Conservation (phyloP, 2,797 vertebrate species). For the Dermochelys coriacea region DNA sequence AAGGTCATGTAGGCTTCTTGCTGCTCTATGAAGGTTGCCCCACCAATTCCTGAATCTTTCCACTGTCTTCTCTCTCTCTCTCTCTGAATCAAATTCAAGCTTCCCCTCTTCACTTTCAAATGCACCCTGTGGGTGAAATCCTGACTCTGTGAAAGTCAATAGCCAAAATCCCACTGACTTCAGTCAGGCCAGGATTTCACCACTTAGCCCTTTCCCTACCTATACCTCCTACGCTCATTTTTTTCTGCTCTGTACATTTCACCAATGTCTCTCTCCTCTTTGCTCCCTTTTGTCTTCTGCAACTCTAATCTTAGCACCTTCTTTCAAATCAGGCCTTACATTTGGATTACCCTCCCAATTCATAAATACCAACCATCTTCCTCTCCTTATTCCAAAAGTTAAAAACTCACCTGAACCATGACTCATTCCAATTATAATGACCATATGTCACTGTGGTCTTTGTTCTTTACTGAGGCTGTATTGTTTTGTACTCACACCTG, state of each 20-base stretch:
- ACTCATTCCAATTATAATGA: background rate
- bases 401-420: background rate
- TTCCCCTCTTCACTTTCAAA: background rate
- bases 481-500: background rate
- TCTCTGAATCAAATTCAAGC: background rate
- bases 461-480: background rate
- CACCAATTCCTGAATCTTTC: background rate
- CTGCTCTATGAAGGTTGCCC: background rate
- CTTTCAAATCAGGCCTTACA: background rate
- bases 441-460: background rate
- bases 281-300: background rate
- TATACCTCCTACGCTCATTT: background rate
- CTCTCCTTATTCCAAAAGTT: background rate
- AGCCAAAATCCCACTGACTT: background rate
- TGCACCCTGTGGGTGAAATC: background rate
- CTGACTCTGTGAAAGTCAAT: background rate
- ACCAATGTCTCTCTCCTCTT: background rate
- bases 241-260: background rate
- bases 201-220: background rate
- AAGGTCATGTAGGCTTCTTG: background rate
- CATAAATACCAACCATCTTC: background rate
- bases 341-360: background rate
- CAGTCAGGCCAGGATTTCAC: background rate
- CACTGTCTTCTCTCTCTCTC: background rate
- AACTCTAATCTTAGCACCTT: background rate